A percentile compares a stretch with the other conserved stretches of the same genome.
These are phyloP conservation scores for Dicyrtoma fusca DNA, from an alignment of 2,888 invertebrate species.

Conservation along the genomic window DNA sequence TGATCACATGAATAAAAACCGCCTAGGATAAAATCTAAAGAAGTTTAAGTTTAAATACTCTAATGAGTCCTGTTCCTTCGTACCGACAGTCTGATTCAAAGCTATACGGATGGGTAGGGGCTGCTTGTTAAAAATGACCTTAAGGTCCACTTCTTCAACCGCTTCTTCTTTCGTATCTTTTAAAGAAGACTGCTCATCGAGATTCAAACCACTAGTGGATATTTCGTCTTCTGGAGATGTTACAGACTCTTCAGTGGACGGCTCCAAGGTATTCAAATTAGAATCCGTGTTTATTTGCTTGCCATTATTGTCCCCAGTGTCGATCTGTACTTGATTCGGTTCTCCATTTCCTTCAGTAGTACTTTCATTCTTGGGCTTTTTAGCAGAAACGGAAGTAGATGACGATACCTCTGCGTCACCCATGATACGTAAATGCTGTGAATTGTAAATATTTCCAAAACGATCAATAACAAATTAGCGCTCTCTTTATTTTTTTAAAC, in stretches of 20 bases:
- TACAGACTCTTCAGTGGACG: background rate
- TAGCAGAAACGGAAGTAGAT: background rate
- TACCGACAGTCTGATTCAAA: conserved; percentile 47
- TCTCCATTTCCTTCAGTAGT: background rate
- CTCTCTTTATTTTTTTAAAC: too few species aligned
- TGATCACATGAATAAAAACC: background rate
- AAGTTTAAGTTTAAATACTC: background rate
- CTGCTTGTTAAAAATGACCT: conserved; percentile 51
- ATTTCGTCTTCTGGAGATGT: background rate
- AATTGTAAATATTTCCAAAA: too few species aligned
- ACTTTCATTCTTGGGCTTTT: conserved; percentile 11
- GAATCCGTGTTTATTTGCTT: background rate
- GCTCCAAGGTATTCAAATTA: background rate
- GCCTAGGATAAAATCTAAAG: too few species aligned
- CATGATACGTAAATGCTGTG: too few species aligned
- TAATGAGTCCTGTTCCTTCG: conserved; percentile 10
- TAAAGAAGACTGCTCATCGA: background rate
- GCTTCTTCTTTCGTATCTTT: conserved; percentile 9
- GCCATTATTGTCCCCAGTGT: background rate
- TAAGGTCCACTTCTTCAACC: conserved; percentile 35
- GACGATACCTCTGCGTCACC: conserved; percentile 28
- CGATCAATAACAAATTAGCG: too few species aligned
- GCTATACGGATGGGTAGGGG: conserved; percentile 44
- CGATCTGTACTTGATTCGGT: background rate
- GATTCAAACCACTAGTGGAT: background rate